Percentiles rank a stretch among this genome's conserved stretches.
Evolutionary conservation across 2,113 vertebrate genomes (phyloP).

Genomic region (Tragulus kanchil): DNA sequence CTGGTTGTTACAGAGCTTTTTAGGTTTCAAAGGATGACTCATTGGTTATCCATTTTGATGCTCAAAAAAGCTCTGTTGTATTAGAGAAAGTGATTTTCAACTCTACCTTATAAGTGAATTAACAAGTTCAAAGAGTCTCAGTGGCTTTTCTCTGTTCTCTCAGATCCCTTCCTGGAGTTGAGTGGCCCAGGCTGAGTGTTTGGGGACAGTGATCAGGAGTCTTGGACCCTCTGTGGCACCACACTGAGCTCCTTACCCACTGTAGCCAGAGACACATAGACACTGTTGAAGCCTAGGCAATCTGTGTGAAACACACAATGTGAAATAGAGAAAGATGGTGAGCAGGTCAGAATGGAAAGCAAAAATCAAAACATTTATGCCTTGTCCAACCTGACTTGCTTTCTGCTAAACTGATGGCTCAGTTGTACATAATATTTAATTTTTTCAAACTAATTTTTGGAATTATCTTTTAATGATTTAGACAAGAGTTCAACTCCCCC

Average conservation of each 20-base stretch:
- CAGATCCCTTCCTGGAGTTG: background rate
- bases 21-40: background rate
- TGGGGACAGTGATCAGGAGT: background rate
- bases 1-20: background rate
- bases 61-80: background rate
- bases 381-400: background rate
- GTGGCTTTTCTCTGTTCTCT: background rate
- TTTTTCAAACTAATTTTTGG: background rate
- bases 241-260: no score
- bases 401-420: background rate
- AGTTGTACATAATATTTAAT: background rate
- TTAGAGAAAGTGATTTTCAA: background rate
- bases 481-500: background rate
- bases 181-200: background rate
- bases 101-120: background rate
- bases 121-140: background rate
- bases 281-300: background rate
- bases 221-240: background rate
- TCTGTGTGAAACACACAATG: background rate
- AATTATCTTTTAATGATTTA: constrained; percentile 11
- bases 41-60: background rate
- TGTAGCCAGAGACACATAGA: background rate
- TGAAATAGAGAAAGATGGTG: background rate
- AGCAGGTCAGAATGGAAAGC: background rate
- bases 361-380: background rate